phyloP scores from a whole-genome alignment of 2,113 vertebrate species.

The Neolamprologus sp. region DNA sequence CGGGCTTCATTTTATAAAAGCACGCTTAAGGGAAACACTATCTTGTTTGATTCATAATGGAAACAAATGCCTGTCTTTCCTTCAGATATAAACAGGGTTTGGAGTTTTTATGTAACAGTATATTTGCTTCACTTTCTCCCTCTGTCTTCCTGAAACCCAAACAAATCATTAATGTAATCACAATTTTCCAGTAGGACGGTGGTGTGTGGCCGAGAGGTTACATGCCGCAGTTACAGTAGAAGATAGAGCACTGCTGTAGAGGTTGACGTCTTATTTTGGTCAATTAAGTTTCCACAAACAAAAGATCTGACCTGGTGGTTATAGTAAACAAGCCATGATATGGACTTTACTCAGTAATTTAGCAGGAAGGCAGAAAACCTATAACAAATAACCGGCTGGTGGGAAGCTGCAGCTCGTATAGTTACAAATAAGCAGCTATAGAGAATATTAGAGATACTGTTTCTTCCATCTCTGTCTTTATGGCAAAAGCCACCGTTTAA shows the following conservation, averaged over 20 bases:
- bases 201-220: slow-evolving; percentile 5
- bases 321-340: background rate
- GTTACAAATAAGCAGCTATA: background rate
- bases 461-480: background rate
- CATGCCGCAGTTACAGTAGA: background rate
- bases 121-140: background rate
- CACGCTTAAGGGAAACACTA: slow-evolving; percentile 27
- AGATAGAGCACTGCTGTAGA: background rate
- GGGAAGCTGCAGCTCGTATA: background rate
- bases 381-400: background rate
- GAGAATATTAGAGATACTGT: background rate
- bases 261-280: background rate
- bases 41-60: slow-evolving; percentile 18
- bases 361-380: background rate
- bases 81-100: slow-evolving; percentile 38
- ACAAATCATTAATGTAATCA: slow-evolving; percentile 62
- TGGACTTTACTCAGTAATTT: background rate
- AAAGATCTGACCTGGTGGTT: background rate
- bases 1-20: background rate
- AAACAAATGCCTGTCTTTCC: slow-evolving; percentile 22
- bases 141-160: slow-evolving; percentile 29
- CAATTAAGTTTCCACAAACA: background rate
- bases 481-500: background rate
- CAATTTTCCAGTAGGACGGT: background rate
- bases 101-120: background rate